phyloP scores from a whole-genome alignment of 2,888 invertebrate genomes.

The Ichneumoninae sp. region DNA sequence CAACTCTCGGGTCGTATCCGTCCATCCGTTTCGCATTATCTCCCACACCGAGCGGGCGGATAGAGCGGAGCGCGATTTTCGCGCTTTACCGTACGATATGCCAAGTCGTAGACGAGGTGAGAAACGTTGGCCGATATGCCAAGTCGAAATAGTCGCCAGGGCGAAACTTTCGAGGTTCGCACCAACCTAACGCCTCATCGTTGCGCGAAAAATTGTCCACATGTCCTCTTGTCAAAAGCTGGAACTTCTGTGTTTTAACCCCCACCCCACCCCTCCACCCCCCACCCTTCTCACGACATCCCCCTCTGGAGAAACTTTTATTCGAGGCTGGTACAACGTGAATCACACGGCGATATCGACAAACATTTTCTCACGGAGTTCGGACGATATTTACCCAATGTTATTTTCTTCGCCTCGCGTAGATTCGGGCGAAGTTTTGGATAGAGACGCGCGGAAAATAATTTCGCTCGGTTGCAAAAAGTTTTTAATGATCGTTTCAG shows the following conservation, averaged over 20 bases:
- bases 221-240: constrained; percentile 46
- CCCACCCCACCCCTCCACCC: background rate
- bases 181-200: background rate
- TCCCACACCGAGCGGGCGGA: constrained; percentile 25
- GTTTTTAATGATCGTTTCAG: background rate
- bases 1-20: constrained; percentile 32
- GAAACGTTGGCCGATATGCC: constrained; percentile 59
- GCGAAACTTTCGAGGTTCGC: constrained; percentile 40
- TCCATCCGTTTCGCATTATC: constrained; percentile 62
- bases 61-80: constrained; percentile 31
- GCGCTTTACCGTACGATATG: constrained; percentile 21
- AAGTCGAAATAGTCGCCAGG: constrained; percentile 37
- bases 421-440: background rate
- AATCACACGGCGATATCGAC: constrained; percentile 32
- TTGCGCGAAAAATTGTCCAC: constrained; percentile 27
- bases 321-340: constrained; percentile 19
- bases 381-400: constrained; percentile 15
- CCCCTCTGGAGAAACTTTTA: constrained; percentile 22
- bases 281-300: too few relatives aligned
- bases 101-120: constrained; percentile 27
- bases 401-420: background rate
- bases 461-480: background rate
- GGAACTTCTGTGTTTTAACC: constrained; percentile 11
- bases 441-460: background rate
- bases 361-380: constrained; percentile 16